Conservation (phyloP, 2,113 vertebrate genomes). For the Oryzias curvinotus region DNA sequence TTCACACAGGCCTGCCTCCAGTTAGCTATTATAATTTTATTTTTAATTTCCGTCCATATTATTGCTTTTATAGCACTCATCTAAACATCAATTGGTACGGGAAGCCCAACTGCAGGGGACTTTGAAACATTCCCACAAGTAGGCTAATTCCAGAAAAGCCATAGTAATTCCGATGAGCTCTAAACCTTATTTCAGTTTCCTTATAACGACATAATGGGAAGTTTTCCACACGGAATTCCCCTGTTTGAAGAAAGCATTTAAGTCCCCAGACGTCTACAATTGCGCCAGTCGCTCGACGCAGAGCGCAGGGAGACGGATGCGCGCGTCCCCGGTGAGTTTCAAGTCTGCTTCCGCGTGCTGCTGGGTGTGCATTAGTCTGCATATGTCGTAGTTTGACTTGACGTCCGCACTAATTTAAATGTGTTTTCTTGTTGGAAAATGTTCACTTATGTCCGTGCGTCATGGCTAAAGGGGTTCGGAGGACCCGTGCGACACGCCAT, state of each 20-base stretch:
- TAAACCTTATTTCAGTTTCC: slow-evolving; percentile 57
- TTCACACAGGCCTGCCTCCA: too few relatives aligned
- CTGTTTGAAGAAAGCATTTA: neutral
- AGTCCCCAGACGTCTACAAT: neutral
- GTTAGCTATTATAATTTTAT: neutral
- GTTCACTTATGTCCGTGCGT: slow-evolving; percentile 27
- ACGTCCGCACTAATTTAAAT: neutral
- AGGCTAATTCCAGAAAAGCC: neutral
- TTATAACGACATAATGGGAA: slow-evolving; percentile 43
- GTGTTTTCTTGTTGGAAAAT: neutral
- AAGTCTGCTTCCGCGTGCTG: neutral
- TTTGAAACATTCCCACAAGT: neutral
- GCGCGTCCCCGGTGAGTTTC: slow-evolving; percentile 37
- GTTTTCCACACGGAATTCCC: slow-evolving; percentile 50
- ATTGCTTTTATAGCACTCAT: neutral
- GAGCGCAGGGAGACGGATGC: slow-evolving; percentile 28
- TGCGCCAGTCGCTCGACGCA: slow-evolving; percentile 24
- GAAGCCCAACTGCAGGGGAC: neutral
- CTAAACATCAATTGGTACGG: too few relatives aligned
- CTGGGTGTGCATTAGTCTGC: neutral
- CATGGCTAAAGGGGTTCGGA: slow-evolving; percentile 5
- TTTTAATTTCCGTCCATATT: neutral
- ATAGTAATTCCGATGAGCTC: slow-evolving; percentile 32
- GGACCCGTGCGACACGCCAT: neutral
- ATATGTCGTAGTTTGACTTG: neutral